These are phyloP conservation scores for Melangyna quadrimaculata DNA, from an alignment of 2,888 invertebrate species.

Conservation along the genomic window DNA sequence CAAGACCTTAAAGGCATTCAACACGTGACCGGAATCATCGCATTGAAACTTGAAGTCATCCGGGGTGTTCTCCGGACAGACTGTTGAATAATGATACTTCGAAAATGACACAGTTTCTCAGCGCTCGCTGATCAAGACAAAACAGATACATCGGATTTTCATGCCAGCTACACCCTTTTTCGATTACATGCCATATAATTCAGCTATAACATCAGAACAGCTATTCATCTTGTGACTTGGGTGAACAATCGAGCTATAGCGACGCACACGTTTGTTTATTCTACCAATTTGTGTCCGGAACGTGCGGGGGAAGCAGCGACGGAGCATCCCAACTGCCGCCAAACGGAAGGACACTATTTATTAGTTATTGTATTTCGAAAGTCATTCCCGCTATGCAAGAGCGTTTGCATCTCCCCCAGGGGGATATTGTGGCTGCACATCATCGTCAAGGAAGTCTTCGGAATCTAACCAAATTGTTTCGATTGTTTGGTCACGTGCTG, in stretches of 20 bases:
- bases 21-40: conserved; percentile 59
- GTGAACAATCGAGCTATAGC: neutral
- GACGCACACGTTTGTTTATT: conserved; percentile 53
- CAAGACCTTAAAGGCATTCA: conserved; percentile 11
- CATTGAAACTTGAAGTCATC: conserved; percentile 33
- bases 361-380: conserved; percentile 69
- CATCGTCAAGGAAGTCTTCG: conserved; percentile 53
- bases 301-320: neutral
- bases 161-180: neutral
- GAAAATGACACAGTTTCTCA: conserved; percentile 51
- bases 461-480: conserved; percentile 69
- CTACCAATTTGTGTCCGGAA: conserved; percentile 63
- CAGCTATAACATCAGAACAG: neutral
- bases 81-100: conserved; percentile 42
- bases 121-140: neutral
- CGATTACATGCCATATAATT: neutral
- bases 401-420: conserved; percentile 42
- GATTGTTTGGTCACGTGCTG: conserved; percentile 68
- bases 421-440: conserved; percentile 37
- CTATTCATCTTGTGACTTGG: conserved; percentile 39
- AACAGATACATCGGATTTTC: conserved; percentile 6
- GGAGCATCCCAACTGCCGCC: neutral
- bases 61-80: conserved; percentile 46
- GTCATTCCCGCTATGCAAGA: conserved; percentile 57
- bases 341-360: conserved; percentile 71